A percentile compares a stretch with the other conserved stretches of the same genome.
Conservation (phyloP, 1,140 invertebrate species). For the Diorhabda carinulata region DNA sequence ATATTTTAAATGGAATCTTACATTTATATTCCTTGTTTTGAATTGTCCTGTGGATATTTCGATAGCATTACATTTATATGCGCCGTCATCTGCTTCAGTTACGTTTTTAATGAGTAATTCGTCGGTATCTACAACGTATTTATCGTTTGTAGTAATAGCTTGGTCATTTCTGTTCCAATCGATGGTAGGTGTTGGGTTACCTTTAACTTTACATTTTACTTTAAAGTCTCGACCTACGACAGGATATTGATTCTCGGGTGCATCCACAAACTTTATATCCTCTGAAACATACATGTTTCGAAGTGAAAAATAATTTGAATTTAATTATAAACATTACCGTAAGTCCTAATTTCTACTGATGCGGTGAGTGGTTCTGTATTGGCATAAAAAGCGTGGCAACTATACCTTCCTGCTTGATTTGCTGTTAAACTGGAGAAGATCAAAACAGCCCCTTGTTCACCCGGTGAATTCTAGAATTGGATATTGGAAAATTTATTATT, state of each 20-base stretch:
- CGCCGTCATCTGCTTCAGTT: slow-evolving; percentile 74
- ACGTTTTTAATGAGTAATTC: slow-evolving; percentile 77
- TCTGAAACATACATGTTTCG: slow-evolving; percentile 51
- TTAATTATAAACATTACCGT: slow-evolving; percentile 56
- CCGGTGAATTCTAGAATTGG: slow-evolving; percentile 28
- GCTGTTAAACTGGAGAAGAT: slow-evolving; percentile 72
- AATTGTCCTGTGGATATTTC: slow-evolving; percentile 76
- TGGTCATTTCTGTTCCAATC: slow-evolving; percentile 80
- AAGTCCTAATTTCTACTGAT: slow-evolving; percentile 67
- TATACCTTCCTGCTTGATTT: slow-evolving; percentile 76
- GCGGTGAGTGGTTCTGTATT: slow-evolving; percentile 60
- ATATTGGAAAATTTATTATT: too few relatives aligned
- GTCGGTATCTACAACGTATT: slow-evolving; percentile 70
- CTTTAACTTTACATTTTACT: slow-evolving; percentile 78
- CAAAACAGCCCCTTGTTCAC: slow-evolving; percentile 59
- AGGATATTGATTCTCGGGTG: slow-evolving; percentile 78
- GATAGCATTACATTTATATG: slow-evolving; percentile 79
- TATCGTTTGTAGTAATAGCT: slow-evolving; percentile 53
- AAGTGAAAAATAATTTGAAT: too few relatives aligned
- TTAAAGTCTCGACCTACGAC: slow-evolving; percentile 71
- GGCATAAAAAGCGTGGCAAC: slow-evolving; percentile 75
- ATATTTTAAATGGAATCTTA: slow-evolving; percentile 41
- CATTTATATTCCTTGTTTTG: slow-evolving; percentile 71
- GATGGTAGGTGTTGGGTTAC: slow-evolving; percentile 76
- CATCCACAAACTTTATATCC: slow-evolving; percentile 78